phyloP scores from a whole-genome alignment of 2,797 vertebrate species.

The Aotus griseimembra region DNA sequence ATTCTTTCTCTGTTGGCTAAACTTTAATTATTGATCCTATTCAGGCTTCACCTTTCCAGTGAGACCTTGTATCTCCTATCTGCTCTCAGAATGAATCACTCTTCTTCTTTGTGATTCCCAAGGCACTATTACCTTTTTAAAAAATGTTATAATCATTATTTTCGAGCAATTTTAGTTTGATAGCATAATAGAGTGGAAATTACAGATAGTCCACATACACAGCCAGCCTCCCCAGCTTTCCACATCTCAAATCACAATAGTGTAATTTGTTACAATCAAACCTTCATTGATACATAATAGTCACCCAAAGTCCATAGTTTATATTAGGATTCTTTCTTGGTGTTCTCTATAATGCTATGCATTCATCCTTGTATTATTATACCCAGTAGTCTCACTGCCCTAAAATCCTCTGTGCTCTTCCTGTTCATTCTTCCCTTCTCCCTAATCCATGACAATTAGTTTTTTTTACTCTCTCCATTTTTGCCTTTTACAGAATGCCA shows the following conservation, averaged over 20 bases:
- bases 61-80: neutral
- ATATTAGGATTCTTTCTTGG: neutral
- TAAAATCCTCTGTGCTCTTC: neutral
- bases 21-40: neutral
- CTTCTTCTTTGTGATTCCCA: neutral
- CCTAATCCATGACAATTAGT: neutral
- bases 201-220: neutral
- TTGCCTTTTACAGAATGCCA: neutral
- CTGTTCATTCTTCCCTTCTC: neutral
- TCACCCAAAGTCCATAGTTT: neutral
- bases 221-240: fast-evolving
- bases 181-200: neutral
- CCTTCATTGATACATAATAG: neutral
- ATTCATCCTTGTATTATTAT: neutral
- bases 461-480: neutral
- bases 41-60: neutral
- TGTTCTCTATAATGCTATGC: neutral
- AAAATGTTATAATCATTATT: neutral
- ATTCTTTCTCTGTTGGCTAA: neutral
- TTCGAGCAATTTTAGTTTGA: neutral
- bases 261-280: neutral
- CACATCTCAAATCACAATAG: neutral
- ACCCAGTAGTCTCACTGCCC: neutral
- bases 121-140: neutral
- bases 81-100: neutral